Evolutionary conservation across 2,797 vertebrate species (phyloP).

Genomic region (Agapornis canus): DNA sequence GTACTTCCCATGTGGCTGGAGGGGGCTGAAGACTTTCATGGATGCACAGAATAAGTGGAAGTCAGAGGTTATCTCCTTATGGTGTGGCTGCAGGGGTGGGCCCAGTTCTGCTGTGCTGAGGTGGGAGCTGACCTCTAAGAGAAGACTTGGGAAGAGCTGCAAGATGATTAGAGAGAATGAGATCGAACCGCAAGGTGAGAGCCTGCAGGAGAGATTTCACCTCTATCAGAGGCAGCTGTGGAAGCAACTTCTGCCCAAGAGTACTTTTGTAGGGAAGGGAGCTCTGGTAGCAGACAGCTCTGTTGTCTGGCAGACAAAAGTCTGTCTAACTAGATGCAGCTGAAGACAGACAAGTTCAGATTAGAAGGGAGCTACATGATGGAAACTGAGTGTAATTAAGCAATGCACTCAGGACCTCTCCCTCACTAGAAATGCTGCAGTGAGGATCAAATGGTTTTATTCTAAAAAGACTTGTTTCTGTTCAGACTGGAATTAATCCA

Average conservation of each 20-base stretch:
- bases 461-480: background rate
- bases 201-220: background rate
- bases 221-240: background rate
- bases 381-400: slow-evolving; percentile 23
- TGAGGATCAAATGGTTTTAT: background rate
- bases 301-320: background rate
- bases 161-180: background rate
- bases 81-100: background rate
- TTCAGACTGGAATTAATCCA: background rate
- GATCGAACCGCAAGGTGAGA: background rate
- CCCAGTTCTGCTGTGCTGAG: background rate
- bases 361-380: background rate
- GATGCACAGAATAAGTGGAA: background rate
- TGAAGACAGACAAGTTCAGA: background rate
- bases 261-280: background rate
- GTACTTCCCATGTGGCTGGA: background rate
- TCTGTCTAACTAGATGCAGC: background rate
- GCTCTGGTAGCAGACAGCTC: background rate
- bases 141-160: background rate
- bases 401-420: background rate
- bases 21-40: too few relatives aligned
- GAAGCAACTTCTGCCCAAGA: background rate
- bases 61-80: background rate
- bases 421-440: background rate
- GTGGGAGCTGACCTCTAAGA: background rate